phyloP scores from a whole-genome alignment of 2,113 vertebrate genomes.

The Ginglymostoma cirratum region DNA sequence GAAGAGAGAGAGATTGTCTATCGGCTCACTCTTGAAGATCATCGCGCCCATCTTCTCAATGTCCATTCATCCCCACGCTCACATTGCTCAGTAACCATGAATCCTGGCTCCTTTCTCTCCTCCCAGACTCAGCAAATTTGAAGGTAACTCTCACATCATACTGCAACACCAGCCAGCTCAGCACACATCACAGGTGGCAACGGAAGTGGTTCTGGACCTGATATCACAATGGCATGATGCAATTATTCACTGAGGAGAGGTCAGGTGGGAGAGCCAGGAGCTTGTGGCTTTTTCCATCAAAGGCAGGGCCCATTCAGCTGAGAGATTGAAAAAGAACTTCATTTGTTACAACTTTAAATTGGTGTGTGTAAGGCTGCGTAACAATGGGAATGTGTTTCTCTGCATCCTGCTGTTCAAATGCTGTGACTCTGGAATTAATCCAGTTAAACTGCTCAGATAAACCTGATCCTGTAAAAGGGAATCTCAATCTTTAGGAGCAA shows the following conservation, averaged over 20 bases:
- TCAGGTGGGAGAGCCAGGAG: neutral
- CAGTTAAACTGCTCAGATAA: neutral
- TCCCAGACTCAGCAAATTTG: neutral
- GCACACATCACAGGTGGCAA: neutral
- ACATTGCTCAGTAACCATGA: neutral
- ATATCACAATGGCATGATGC: neutral
- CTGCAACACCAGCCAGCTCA: neutral
- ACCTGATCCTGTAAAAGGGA: neutral
- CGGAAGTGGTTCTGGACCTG: neutral
- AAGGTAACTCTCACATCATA: neutral
- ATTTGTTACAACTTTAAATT: neutral
- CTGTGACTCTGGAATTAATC: neutral
- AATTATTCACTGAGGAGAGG: neutral
- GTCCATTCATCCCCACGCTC: too few species aligned
- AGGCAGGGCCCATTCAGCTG: neutral
- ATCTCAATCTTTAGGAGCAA: neutral
- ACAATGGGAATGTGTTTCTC: neutral
- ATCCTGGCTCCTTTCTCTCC: neutral
- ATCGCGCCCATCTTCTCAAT: neutral
- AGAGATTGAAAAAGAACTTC: neutral
- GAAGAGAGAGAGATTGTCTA: neutral
- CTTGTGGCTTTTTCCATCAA: neutral
- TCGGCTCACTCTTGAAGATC: neutral
- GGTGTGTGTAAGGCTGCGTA: neutral
- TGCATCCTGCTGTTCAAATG: neutral